Percentiles rank a stretch among this genome's conserved stretches.
Conservation (phyloP, 2,797 vertebrate species). For the Scleropages formosus region DNA sequence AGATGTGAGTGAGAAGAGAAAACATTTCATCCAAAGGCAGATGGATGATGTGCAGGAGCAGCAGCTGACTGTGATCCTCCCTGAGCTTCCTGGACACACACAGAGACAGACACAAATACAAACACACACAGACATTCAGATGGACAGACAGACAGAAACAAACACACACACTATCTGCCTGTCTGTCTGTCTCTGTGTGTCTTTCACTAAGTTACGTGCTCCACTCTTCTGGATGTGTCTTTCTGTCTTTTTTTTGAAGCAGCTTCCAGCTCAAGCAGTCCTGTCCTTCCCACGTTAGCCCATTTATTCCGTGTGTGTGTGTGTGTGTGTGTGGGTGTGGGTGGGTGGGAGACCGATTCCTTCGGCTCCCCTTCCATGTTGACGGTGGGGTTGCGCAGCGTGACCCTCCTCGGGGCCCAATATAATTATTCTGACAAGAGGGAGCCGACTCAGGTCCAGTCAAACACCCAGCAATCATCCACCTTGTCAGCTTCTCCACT, state of each 20-base stretch:
- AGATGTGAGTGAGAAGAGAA: neutral
- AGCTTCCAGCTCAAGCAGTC: too few relatives aligned
- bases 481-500: neutral
- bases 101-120: neutral
- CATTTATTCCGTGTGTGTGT: too few relatives aligned
- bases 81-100: neutral
- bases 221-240: too few relatives aligned
- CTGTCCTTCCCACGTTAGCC: too few relatives aligned
- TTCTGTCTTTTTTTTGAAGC: too few relatives aligned
- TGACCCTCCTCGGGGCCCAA: neutral
- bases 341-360: too few relatives aligned
- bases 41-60: neutral
- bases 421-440: slow-evolving; percentile 18
- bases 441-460: neutral
- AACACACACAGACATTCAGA: neutral
- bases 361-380: too few relatives aligned
- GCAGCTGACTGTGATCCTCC: slow-evolving; percentile 23
- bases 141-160: too few relatives aligned
- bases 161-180: neutral
- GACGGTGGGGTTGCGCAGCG: too few relatives aligned
- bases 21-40: neutral
- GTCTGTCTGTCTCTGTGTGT: too few relatives aligned
- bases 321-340: too few relatives aligned
- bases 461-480: neutral
- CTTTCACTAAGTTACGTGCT: too few relatives aligned